These are phyloP conservation scores for Oreochromis tanganicae DNA, from an alignment of 2,113 vertebrate species.

Conservation along the genomic window DNA sequence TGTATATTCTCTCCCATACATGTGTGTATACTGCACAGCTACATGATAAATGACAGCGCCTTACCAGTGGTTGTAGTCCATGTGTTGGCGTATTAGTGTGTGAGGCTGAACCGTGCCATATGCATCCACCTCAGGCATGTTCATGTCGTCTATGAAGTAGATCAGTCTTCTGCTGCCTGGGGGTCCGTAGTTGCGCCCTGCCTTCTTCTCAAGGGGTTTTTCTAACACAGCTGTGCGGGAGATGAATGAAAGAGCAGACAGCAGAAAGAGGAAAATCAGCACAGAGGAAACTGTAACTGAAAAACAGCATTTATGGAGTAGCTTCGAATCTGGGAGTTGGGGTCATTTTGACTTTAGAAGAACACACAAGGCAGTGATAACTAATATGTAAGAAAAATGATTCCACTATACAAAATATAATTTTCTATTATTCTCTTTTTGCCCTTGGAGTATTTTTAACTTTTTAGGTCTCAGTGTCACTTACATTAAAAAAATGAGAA, in stretches of 20 bases:
- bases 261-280: not conserved
- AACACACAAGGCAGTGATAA: not conserved
- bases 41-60: not conserved
- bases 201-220: slow-evolving; percentile 94
- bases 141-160: slow-evolving; percentile 94
- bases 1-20: not conserved
- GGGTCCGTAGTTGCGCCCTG: slow-evolving; percentile 86
- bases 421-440: not conserved
- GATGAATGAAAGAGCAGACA: not conserved
- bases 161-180: slow-evolving; percentile 84
- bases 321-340: not conserved
- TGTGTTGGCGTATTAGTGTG: slow-evolving; percentile 89
- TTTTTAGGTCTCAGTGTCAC: not conserved
- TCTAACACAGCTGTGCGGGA: slow-evolving; percentile 79
- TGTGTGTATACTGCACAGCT: not conserved
- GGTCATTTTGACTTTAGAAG: not conserved
- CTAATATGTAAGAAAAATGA: not conserved
- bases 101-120: slow-evolving; percentile 93
- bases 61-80: slow-evolving; percentile 96
- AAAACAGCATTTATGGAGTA: not conserved
- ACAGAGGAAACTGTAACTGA: not conserved
- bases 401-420: no score
- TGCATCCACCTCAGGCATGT: slow-evolving; percentile 89
- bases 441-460: not conserved
- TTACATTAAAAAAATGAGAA: not conserved